A percentile compares a stretch with the other conserved stretches of the same genome.
Evolutionary conservation across 2,888 invertebrate genomes (phyloP).

Genomic region (Rosalia funebris): DNA sequence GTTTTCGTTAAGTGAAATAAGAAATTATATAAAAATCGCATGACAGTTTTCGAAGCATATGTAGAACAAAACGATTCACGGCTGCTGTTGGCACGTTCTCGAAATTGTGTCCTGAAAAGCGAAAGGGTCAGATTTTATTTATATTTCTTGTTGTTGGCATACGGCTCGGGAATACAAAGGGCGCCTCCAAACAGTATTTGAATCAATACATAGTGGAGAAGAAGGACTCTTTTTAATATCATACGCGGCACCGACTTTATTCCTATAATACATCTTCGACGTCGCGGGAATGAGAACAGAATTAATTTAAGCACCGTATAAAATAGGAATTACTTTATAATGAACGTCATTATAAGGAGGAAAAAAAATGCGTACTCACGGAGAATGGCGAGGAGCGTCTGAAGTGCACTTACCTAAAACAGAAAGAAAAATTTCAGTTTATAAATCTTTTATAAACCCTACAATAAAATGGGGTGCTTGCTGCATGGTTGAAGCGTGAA

Average conservation of each 20-base stretch:
- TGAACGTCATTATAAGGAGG: constrained; percentile 13
- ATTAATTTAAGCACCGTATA: neutral
- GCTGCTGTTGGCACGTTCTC: constrained; percentile 3
- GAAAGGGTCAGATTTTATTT: constrained; percentile 26
- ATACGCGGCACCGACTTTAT: neutral
- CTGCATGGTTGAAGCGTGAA: neutral
- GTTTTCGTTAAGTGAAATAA: too few species aligned
- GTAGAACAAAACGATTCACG: too few species aligned
- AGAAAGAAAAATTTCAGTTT: constrained; percentile 9
- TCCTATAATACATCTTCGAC: neutral
- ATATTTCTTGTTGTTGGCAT: constrained; percentile 23
- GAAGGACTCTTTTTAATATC: constrained; percentile 6
- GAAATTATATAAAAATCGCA: too few species aligned
- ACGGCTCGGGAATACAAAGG: constrained; percentile 27
- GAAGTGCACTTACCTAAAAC: constrained; percentile 19
- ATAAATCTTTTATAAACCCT: constrained; percentile 14
- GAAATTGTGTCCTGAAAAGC: constrained; percentile 6
- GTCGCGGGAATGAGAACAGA: constrained; percentile 3
- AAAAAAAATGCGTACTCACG: constrained; percentile 10
- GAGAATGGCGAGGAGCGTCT: constrained; percentile 2
- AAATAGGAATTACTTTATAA: constrained; percentile 5
- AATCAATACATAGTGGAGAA: constrained; percentile 23
- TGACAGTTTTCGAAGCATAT: too few species aligned
- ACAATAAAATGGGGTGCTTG: neutral
- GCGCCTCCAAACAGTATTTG: constrained; percentile 27